These are phyloP conservation scores for Yponomeuta sedellus DNA, from an alignment of 2,888 invertebrate genomes.

Conservation along the genomic window DNA sequence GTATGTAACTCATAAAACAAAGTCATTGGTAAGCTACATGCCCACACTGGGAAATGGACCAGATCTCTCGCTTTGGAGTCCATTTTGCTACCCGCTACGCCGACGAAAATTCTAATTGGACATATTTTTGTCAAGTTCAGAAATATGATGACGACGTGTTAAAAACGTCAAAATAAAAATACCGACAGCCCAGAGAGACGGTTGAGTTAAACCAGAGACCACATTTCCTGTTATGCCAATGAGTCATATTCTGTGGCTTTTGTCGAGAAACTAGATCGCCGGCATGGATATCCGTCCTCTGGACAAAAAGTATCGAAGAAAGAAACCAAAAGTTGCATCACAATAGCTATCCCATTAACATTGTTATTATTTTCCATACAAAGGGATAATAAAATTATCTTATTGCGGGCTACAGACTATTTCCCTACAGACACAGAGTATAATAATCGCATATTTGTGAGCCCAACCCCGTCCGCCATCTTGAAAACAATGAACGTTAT, in stretches of 20 bases:
- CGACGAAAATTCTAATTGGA: no score
- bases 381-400: slow-evolving; percentile 12
- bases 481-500: slow-evolving; percentile 75
- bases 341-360: slow-evolving; percentile 13
- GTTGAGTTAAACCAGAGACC: slow-evolving; percentile 31
- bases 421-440: slow-evolving; percentile 41
- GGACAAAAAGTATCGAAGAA: neutral
- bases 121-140: neutral
- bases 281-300: slow-evolving; percentile 42
- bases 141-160: neutral
- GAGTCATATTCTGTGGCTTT: slow-evolving; percentile 24
- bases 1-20: no score
- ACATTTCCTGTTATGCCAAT: slow-evolving; percentile 44
- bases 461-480: slow-evolving; percentile 62
- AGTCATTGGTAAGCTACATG: no score
- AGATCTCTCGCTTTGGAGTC: no score
- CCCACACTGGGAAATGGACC: no score
- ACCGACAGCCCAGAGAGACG: neutral
- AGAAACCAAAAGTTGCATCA: slow-evolving; percentile 6
- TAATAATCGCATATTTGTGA: slow-evolving; percentile 68
- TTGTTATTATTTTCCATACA: slow-evolving; percentile 13
- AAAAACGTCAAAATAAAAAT: slow-evolving; percentile 6
- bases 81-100: no score
- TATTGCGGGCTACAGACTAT: slow-evolving; percentile 5
- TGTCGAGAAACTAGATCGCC: slow-evolving; percentile 43